Base-by-base conservation (phyloP, 2,113 vertebrate genomes). In the Carassius auratus region DNA sequence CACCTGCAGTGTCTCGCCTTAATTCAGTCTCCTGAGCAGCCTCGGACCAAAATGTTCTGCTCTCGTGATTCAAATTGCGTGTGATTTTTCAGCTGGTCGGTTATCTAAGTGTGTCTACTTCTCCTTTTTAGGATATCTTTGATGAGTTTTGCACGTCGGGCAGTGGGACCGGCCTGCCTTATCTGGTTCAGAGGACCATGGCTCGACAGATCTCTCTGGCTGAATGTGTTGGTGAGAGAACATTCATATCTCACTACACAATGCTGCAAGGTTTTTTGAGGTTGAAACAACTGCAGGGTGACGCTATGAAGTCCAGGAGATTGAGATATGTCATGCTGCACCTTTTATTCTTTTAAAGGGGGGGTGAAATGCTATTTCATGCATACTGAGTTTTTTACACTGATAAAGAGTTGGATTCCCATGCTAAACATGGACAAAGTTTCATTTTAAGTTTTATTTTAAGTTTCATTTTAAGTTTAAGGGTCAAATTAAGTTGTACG, bases 181-280 rank as follows among this genome's bases (percentile, higher is more conserved):
- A 99, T 92, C 95, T 99, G 0, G 97, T 99, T 38, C 98, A 99
- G 91, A 93, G 97, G 36, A 99, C 98, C 0, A 97, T 99, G 94
- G 98, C 98, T 5, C 94, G 98, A 69, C 98, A 99, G 89, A 98
- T 99, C 50, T 95, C 96, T 3, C 95, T 99, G 15, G 94, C 95
- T n/a, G 96, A 99, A 85, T 99, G 98, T 30, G 97, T 99, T 77
- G 98, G 98, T 99, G 81, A 91, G 94, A 91, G 17, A 50, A 78
- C 13, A 0, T 69, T 33, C 59, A 23, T 23, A 30, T 38, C 33
- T 80, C 48, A 42, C 73, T 4, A 79, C 48, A 64, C 66, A 68
- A 19, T 36, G 66, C 66, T 68, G 14, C 66, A 68, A 30, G 30
- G 30, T 30, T 30, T 30, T 30, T 36, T 17, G 30, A 17, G 14